phyloP scores from a whole-genome alignment of 2,888 invertebrate species.

The Linhomoeus sp. region DNA sequence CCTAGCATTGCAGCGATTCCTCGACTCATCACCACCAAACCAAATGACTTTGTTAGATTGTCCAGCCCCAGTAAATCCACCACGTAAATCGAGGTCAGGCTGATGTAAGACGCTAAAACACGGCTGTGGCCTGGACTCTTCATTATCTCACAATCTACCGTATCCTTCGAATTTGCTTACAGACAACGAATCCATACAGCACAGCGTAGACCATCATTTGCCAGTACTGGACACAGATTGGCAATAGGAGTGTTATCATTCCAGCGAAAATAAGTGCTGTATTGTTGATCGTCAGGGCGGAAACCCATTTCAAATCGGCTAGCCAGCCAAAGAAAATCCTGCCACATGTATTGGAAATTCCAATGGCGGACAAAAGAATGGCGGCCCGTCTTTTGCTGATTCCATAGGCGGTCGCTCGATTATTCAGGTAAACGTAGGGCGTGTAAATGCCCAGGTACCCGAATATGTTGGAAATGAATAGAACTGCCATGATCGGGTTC shows the following conservation, averaged over 20 bases:
- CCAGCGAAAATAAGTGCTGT: conserved; percentile 58
- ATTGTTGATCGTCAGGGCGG: conserved; percentile 72
- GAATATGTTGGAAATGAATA: not conserved
- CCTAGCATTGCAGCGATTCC: conserved; percentile 68
- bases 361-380: conserved; percentile 31
- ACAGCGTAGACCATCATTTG: conserved; percentile 52
- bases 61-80: conserved; percentile 81
- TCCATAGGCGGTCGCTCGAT: not conserved
- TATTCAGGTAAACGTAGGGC: not conserved
- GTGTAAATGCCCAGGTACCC: not conserved
- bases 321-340: conserved; percentile 54
- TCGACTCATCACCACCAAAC: conserved; percentile 72
- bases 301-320: conserved; percentile 30
- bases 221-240: conserved; percentile 38
- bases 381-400: conserved; percentile 32
- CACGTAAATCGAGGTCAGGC: conserved; percentile 80
- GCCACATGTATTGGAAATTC: conserved; percentile 76
- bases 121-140: no score
- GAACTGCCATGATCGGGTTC: no score
- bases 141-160: no score
- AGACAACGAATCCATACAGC: conserved; percentile 55
- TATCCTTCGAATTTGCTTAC: no score
- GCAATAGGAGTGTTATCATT: conserved; percentile 56
- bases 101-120: conserved; percentile 68
- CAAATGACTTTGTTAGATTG: conserved; percentile 82